These are phyloP conservation scores for Dromococcyx pavoninus DNA, from an alignment of 2,797 vertebrate species.

Conservation along the genomic window DNA sequence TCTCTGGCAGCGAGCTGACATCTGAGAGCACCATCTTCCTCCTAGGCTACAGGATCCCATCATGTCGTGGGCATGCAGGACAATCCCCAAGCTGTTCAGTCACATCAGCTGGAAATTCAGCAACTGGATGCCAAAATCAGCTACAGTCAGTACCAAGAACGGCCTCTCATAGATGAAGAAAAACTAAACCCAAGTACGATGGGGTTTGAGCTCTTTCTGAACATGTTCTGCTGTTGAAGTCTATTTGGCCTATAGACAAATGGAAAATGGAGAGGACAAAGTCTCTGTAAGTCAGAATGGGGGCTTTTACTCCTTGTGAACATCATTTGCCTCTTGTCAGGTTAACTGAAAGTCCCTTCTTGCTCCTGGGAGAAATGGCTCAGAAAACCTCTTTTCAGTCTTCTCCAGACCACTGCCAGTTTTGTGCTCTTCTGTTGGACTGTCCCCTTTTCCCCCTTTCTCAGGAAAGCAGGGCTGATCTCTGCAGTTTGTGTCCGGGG, in stretches of 20 bases:
- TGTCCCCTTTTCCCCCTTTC: neutral
- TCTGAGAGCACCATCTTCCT: neutral
- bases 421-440: neutral
- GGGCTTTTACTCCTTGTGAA: neutral
- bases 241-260: neutral
- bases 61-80: neutral
- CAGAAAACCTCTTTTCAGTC: neutral
- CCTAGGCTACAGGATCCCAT: neutral
- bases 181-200: neutral
- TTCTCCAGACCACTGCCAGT: accelerated
- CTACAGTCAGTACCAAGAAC: accelerated
- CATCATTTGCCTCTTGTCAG: neutral
- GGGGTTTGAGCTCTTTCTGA: neutral
- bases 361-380: neutral
- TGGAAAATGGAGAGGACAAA: neutral
- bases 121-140: neutral
- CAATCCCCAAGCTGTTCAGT: accelerated
- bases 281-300: neutral
- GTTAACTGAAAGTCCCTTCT: neutral
- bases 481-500: neutral
- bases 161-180: neutral
- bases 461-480: neutral
- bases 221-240: neutral
- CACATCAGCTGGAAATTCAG: neutral
- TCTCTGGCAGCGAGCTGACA: neutral